Base-by-base conservation (phyloP, 2,797 vertebrate genomes). In the Typhlichthys eigenmanni region DNA sequence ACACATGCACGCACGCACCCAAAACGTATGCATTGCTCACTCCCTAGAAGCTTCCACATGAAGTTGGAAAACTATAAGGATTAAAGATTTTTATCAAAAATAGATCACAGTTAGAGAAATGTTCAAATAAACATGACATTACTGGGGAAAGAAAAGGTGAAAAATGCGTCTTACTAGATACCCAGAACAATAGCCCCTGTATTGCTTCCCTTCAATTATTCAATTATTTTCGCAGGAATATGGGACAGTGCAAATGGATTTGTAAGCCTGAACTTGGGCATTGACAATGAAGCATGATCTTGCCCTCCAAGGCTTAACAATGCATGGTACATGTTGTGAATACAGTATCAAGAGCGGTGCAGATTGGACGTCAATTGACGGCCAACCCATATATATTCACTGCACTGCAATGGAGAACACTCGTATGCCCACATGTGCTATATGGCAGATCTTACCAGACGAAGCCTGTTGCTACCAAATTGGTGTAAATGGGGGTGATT, bases 1-100 rank as follows among this genome's bases (percentile, higher is more conserved):
- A n/a, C n/a, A n/a, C n/a, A n/a, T n/a, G n/a, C n/a, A n/a, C 53
- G 55, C 1, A 12, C 1, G 54, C 57, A 51, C 59, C 52, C 2
- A 1, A 47, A 62, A 73, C 71, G 54, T 75, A 68, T 57, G 56
- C 73, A 82, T 66, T 64, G 38, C 60, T 79, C 1, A 48, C 5
- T 51, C 29, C 9, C 9, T 32, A 53, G 50, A 58, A 64, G 78
- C 74, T 12, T 65, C 60, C 53, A 82, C 66, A 69, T 74, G 79
- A 47, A 80, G 71, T 72, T 61, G 17, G 58, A 78, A 74, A 64
- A 34, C 49, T 45, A 66, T 62, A 62, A 54, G 46, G 62, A 78
- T 74, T 29, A 60, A 76, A 69, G 12, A 81, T 87, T 89, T 84
- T 88, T 72, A 87, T 87, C 76, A 80, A 90, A 88, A 90, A 84